Conservation (phyloP, 1,140 invertebrate species). For the Lanistes nyassanus region DNA sequence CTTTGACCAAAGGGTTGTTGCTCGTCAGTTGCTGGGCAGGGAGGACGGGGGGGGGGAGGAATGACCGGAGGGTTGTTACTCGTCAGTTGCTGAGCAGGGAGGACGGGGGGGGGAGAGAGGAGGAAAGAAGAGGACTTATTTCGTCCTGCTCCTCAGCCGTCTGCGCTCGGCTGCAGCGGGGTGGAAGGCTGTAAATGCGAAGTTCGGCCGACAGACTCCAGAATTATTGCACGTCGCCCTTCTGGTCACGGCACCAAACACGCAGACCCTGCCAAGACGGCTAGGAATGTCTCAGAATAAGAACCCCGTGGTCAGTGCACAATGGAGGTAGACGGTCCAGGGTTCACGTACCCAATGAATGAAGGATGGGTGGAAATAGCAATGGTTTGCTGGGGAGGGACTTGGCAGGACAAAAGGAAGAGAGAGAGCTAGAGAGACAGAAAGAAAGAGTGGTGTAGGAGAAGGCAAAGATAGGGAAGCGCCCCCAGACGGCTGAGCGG, state of each 20-base stretch:
- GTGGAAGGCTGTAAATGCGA: too few species aligned
- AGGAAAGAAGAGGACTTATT: too few species aligned
- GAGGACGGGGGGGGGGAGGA: too few species aligned
- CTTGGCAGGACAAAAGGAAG: neutral
- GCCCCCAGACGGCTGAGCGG: neutral
- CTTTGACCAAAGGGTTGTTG: too few species aligned
- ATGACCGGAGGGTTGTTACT: too few species aligned
- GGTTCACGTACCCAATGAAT: neutral
- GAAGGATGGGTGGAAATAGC: neutral
- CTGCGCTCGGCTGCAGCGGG: too few species aligned
- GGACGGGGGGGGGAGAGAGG: too few species aligned
- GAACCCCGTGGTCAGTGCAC: neutral
- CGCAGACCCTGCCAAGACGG: neutral
- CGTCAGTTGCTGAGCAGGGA: too few species aligned
- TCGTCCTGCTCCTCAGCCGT: too few species aligned
- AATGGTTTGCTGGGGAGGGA: neutral
- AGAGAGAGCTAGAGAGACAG: constrained; percentile 3
- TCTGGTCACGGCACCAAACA: neutral
- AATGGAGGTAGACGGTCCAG: neutral
- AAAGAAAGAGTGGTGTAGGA: neutral
- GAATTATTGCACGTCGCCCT: too few species aligned
- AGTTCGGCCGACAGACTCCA: too few species aligned
- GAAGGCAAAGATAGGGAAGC: neutral
- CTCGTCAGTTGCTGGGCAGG: too few species aligned
- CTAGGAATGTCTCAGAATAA: neutral